These are phyloP conservation scores for Drosophila pseudoobscura DNA, from an alignment of 1,140 invertebrate species.

Conservation along the genomic window DNA sequence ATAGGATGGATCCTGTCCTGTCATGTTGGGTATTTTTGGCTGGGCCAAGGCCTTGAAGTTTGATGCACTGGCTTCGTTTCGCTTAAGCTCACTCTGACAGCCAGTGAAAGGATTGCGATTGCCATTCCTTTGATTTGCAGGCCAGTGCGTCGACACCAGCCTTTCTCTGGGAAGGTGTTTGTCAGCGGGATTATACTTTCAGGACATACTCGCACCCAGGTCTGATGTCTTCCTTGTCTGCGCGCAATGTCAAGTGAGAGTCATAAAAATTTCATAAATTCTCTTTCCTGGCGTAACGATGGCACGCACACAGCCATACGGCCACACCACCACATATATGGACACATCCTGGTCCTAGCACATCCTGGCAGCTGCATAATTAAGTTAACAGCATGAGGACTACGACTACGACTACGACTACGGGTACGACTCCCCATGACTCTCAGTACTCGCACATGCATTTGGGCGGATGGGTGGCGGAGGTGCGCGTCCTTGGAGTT, in stretches of 20 bases:
- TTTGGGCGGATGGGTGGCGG: background rate
- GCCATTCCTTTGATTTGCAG: conserved; percentile 41
- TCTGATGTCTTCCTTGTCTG: conserved; percentile 5
- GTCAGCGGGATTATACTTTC: conserved; percentile 12
- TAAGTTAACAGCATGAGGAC: conserved; percentile 61
- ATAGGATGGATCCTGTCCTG: background rate
- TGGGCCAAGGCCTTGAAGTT: conserved; percentile 27
- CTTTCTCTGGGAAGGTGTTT: background rate
- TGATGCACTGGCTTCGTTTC: conserved; percentile 39
- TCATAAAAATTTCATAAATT: conserved; percentile 56
- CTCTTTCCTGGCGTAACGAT: conserved; percentile 5
- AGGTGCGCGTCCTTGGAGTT: conserved; percentile 65
- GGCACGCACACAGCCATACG: conserved; percentile 7
- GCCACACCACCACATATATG: background rate
- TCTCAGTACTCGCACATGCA: too few species aligned
- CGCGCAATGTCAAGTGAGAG: conserved; percentile 40
- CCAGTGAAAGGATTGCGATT: conserved; percentile 52
- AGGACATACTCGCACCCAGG: background rate
- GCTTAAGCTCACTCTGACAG: conserved; percentile 59
- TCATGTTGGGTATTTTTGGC: conserved; percentile 29
- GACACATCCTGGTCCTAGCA: conserved; percentile 30
- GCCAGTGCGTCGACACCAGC: conserved; percentile 6
- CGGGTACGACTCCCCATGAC: background rate
- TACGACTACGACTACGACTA: background rate
- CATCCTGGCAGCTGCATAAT: conserved; percentile 59